A percentile compares a stretch with the other conserved stretches of the same genome.
These are phyloP conservation scores for Steinernema hermaphroditum DNA, from an alignment of 2,888 invertebrate species.

Conservation along the genomic window DNA sequence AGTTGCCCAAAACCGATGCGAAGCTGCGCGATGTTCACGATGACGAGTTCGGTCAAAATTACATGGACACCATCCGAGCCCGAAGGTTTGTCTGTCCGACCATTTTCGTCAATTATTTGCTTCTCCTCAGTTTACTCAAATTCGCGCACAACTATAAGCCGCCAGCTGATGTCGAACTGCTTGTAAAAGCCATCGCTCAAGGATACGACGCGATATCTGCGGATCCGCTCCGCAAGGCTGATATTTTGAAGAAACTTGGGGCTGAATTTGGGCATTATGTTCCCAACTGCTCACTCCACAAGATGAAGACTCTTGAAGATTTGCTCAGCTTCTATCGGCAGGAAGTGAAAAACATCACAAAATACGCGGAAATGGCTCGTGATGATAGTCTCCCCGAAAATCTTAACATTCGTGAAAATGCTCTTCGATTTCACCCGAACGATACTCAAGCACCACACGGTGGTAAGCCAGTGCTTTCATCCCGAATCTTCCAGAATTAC, in stretches of 20 bases:
- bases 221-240: not conserved
- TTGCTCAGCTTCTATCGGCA: conserved; percentile 57
- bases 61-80: conserved; percentile 57
- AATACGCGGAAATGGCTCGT: conserved; percentile 56
- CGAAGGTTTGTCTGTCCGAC: conserved; percentile 46
- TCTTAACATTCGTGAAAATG: conserved; percentile 56
- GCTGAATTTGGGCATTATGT: conserved; percentile 35
- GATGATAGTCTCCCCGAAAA: conserved; percentile 51
- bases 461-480: conserved; percentile 40
- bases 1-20: conserved; percentile 8
- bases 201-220: not conserved
- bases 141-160: conserved; percentile 38
- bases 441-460: conserved; percentile 59
- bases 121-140: conserved; percentile 42
- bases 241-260: not conserved
- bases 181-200: conserved; percentile 27
- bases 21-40: conserved; percentile 26
- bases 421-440: conserved; percentile 62
- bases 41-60: conserved; percentile 36
- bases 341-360: conserved; percentile 56
- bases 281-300: conserved; percentile 54
- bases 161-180: conserved; percentile 31
- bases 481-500: not conserved
- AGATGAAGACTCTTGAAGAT: conserved; percentile 52
- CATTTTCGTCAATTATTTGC: too few species aligned